These are phyloP conservation scores for Megamerina dolium DNA, from an alignment of 2,888 invertebrate genomes.

Conservation along the genomic window DNA sequence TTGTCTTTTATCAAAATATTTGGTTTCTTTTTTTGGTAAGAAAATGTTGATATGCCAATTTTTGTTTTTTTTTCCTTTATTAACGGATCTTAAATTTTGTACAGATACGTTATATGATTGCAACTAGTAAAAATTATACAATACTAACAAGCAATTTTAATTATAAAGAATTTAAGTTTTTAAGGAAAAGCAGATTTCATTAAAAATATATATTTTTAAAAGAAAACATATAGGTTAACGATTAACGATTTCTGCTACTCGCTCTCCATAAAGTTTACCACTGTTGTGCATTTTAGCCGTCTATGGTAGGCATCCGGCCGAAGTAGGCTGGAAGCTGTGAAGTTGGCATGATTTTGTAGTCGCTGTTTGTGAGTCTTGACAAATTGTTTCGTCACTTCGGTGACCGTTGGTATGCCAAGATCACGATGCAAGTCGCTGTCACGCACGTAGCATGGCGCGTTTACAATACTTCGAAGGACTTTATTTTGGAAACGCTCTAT, in stretches of 20 bases:
- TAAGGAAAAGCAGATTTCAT: not conserved
- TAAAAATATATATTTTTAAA: not conserved
- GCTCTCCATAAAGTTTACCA: not conserved
- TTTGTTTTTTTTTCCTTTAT: conserved; percentile 1
- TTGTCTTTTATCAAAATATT: no score
- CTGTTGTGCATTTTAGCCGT: not conserved
- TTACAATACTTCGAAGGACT: conserved; percentile 8
- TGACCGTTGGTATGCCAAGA: not conserved
- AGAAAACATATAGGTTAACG: not conserved
- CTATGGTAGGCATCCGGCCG: not conserved
- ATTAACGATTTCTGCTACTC: not conserved
- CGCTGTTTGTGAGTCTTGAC: not conserved
- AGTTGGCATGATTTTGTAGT: not conserved
- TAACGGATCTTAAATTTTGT: not conserved
- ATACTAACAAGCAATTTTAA: not conserved
- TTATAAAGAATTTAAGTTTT: not conserved
- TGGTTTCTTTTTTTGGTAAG: not conserved
- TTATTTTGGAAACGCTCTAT: conserved; percentile 8
- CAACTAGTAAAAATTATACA: not conserved
- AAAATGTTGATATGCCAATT: not conserved
- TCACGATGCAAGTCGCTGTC: conserved; percentile 1
- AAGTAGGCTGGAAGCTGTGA: not conserved
- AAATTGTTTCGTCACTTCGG: conserved; percentile 1
- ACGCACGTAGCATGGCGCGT: conserved; percentile 6
- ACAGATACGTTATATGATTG: not conserved